Evolutionary conservation across 2,113 vertebrate genomes (phyloP).

Genomic region (Zapus hudsonius): DNA sequence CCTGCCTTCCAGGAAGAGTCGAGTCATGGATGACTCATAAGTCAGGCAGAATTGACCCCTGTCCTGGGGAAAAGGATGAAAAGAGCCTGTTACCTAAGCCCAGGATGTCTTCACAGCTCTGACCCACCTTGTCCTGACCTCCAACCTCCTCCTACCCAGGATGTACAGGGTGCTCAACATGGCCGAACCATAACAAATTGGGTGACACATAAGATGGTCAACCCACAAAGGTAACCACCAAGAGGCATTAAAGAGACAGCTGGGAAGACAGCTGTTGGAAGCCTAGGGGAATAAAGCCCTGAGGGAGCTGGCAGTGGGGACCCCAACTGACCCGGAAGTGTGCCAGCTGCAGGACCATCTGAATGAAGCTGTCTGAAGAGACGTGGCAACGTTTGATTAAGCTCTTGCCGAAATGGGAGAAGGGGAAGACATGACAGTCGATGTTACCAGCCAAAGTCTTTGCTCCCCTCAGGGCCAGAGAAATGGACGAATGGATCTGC

Average conservation of each 20-base stretch:
- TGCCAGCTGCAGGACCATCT: constrained; percentile 83
- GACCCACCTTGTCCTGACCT: not conserved
- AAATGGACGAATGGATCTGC: constrained; percentile 69
- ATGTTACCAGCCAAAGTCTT: constrained; percentile 74
- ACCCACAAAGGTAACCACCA: not conserved
- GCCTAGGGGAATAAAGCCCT: not conserved
- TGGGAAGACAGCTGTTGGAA: not conserved
- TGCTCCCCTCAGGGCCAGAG: constrained; percentile 78
- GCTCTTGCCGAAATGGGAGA: constrained; percentile 83
- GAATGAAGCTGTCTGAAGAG: constrained; percentile 83
- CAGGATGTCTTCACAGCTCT: not conserved
- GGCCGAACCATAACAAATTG: not conserved
- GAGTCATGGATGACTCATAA: constrained; percentile 93
- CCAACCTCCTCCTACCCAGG: not conserved
- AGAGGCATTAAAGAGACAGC: not conserved
- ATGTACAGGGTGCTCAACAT: not conserved
- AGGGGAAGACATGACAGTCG: constrained; percentile 82
- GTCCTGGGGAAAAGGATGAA: constrained; percentile 82
- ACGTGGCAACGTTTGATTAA: constrained; percentile 81
- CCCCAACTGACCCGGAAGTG: constrained; percentile 80
- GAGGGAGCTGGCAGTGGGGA: not conserved
- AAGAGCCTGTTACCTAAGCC: not conserved
- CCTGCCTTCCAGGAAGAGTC: constrained; percentile 92
- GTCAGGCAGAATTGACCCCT: constrained; percentile 90
- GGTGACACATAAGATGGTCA: not conserved